Base-by-base conservation (phyloP, 1,140 invertebrate genomes). In the Ridgeia piscesae region DNA sequence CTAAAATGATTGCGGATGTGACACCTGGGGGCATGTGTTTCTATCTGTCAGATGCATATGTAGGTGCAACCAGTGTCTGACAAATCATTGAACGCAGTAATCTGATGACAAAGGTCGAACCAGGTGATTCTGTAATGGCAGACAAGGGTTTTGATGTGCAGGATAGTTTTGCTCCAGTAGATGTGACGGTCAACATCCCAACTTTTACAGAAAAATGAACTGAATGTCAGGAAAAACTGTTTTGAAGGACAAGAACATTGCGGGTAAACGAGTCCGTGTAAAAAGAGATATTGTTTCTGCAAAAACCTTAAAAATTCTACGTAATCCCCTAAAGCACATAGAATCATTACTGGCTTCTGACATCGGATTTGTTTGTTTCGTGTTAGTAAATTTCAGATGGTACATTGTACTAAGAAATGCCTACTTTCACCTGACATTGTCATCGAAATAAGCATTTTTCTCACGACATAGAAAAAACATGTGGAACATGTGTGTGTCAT, bases 361-460 rank as follows among this genome's bases (percentile, higher is more conserved):
- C 35, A 94, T 94, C 35, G n/a, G 88, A 27, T 94, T 58, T 91
- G 91, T 94, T 11, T 93, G 92, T 91, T 94, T 94, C 91, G 88
- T 90, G 90, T 27, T 93, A 33, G 34, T 17, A 33, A 94, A 93
- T 91, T 94, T 93, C 34, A 93, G 92, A 91, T 92, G 58, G 14
- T 92, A 34, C 33, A 94, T 94, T 91, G 94, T 94, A n/a, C 77
- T 89, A 88, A 93, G 27, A 91, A 35, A 91, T 91, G 91, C 91
- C 42, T 91, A 35, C 9, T 21, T 35, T 91, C 1, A 31, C 91
- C 21, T 91, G 91, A 21, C 89, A 90, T 42, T 91, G 17, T 91
- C 35, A 2, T 91, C n/a, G 2, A 42, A 50, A 91, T 14, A 42
- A 91, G 34, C 91, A 35, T 27, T n/a, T n/a, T n/a, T n/a, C n/a